Conservation (phyloP, 1,140 invertebrate genomes). For the Drosophila bifasciata region DNA sequence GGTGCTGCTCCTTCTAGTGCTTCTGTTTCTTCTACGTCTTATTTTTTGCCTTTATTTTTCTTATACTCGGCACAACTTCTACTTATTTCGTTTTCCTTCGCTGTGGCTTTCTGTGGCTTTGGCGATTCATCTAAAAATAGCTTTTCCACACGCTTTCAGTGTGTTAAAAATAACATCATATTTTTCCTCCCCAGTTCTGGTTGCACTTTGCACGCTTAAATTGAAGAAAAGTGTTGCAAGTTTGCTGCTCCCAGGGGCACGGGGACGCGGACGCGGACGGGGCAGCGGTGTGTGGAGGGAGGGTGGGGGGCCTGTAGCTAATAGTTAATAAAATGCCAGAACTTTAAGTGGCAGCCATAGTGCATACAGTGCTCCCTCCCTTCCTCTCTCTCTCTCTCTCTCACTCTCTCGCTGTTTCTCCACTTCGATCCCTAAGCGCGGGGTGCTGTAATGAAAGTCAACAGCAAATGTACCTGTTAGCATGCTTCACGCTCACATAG, state of each 20-base stretch:
- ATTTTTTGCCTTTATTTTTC: background rate
- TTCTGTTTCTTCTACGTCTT: background rate
- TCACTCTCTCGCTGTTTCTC: background rate
- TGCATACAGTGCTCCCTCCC: background rate
- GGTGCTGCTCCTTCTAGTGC: constrained; percentile 5
- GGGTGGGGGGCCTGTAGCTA: constrained; percentile 46
- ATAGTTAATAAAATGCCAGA: constrained; percentile 78
- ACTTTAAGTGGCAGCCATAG: constrained; percentile 47
- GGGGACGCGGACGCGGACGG: background rate
- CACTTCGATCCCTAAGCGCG: constrained; percentile 8
- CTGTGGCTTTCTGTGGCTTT: constrained; percentile 36
- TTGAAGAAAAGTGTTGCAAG: constrained; percentile 74
- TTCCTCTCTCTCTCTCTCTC: background rate
- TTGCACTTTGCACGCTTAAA: constrained; percentile 59
- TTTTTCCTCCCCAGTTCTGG: constrained; percentile 64
- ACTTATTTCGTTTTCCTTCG: constrained; percentile 3
- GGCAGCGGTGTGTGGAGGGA: background rate
- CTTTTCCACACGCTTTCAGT: constrained; percentile 80
- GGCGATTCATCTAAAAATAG: constrained; percentile 73
- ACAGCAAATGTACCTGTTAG: constrained; percentile 64
- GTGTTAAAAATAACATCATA: constrained; percentile 82
- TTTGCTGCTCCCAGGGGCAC: constrained; percentile 32
- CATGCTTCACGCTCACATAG: constrained; percentile 21
- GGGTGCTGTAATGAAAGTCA: constrained; percentile 52
- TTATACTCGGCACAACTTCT: background rate